Evolutionary conservation across 2,888 invertebrate genomes (phyloP), one percentile per base, ranked within the genome.

Genomic region (Hemithea aestivaria): DNA sequence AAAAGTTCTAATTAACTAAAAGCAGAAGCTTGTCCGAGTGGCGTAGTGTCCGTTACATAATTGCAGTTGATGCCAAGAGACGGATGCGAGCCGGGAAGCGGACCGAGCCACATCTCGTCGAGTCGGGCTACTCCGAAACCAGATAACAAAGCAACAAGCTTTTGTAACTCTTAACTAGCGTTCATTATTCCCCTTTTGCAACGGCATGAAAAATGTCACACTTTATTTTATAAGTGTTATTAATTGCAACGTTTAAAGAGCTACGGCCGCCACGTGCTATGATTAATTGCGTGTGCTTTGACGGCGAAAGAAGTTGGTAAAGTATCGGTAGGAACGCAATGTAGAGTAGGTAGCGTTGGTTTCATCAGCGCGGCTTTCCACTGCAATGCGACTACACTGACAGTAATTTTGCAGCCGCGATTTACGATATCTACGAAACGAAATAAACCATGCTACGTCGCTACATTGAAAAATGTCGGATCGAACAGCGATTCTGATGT

Each of bases 1-100:
- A 45, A 43, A 45, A 44, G 45, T 47, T 48, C 35, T 48, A 47
- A 52, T 48, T 52, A 48, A 43, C 36, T 51, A 48, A 51, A 43
- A 38, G 48, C 46, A 49, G 45, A 45, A 58, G 53, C 50, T 53
- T 51, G 51, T 43, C 45, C 43, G 38, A 50, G 55, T 47, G 43
- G 45, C 38, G 38, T 44, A 48, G 60, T 52, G 56, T 58, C 65
- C 57, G 67, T 74, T 74, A 73, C 69, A 66, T 74, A 73, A 77
- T 73, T 70, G 68, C 64, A 67, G 53, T 67, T 67, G 75, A 74
- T 61, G 57, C 45, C 51, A 46, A 47, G 53, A 56, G 61, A 59
- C 64, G 67, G 66, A 69, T 67, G 69, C 58, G 58, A 49, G 61
- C 53, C 49, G 55, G 52, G 53, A 49, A 48, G 43, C 40, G 27